Percentiles rank a stretch among this genome's conserved stretches.
Conservation (phyloP, 2,797 vertebrate species). For the Lophotriccus pileatus region DNA sequence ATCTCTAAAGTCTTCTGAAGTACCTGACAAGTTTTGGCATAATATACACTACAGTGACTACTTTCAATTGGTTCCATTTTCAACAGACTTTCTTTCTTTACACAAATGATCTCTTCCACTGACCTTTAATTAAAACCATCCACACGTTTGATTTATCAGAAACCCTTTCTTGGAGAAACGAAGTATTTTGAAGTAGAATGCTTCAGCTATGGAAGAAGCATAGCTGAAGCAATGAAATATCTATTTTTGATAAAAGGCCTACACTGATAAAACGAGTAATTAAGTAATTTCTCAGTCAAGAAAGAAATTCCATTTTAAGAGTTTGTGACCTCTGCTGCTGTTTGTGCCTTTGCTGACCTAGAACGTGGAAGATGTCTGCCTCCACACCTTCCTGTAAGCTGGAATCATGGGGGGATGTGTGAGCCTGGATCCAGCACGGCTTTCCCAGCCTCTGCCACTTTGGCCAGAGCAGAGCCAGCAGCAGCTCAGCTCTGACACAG, state of each 20-base stretch:
- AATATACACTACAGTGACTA: not conserved
- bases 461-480: not conserved
- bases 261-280: not conserved
- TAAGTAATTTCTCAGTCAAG: not conserved
- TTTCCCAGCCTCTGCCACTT: not conserved
- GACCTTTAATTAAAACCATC: not conserved
- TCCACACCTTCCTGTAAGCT: not conserved
- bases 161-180: not conserved
- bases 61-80: not conserved
- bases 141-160: not conserved
- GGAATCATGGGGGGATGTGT: fast-evolving
- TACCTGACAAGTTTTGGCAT: not conserved
- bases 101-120: not conserved
- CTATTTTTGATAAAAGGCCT: not conserved
- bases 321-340: not conserved
- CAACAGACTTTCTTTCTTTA: not conserved
- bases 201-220: not conserved
- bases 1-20: not conserved
- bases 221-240: not conserved
- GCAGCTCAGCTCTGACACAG: not conserved
- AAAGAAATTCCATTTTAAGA: not conserved
- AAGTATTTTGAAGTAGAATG: not conserved
- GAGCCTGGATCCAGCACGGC: not conserved
- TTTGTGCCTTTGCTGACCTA: not conserved
- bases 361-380: not conserved